Base-by-base conservation (phyloP, 2,888 invertebrate genomes). In the Chelonus formosanus region DNA sequence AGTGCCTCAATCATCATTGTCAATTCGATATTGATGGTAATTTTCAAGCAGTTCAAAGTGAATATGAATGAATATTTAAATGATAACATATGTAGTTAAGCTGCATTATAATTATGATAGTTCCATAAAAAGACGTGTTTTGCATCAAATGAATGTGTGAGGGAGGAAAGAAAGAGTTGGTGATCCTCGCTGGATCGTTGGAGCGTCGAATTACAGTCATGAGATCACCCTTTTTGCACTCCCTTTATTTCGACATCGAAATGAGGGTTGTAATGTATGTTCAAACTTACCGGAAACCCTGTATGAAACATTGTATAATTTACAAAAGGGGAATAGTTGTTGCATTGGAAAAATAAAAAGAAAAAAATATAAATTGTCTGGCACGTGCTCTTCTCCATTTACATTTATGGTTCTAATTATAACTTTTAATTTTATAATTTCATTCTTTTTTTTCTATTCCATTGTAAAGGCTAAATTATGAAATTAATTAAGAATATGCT, bases 201-300 rank as follows among this genome's bases (percentile, higher is more conserved):
- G 74, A 74, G 71, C 75, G 75, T 78, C 74, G 73, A 71, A 77
- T 77, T 78, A 75, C 76, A 70, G 76, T 75, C 72, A 76, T 68
- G 73, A 74, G 72, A 78, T 76, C 75, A 76, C 74, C 75, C 74
- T 71, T 74, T 73, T 71, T 70, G 69, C 54, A 57, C 59, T 53
- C 54, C 68, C 70, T 66, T 62, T 31, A 32, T 54, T 50, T 62
- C 58, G 62, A 34, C 63, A 62, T 55, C 54, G 63, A 58, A 54
- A 60, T 58, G 35, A 20, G 53, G 50, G 44, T 44, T 60, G 71
- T 74, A 73, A 70, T 74, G 67, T 67, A 73, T 73, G 74, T 74
- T 71, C 71, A 71, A 71, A 70, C 72, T 72, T 63, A 68, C 71
- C 73, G 63, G 74, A 75, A 77, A 74, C 74, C 74, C 72, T 73